These are phyloP conservation scores for Spodoptera frugiperda DNA, from an alignment of 1,140 invertebrate species.

Conservation along the genomic window DNA sequence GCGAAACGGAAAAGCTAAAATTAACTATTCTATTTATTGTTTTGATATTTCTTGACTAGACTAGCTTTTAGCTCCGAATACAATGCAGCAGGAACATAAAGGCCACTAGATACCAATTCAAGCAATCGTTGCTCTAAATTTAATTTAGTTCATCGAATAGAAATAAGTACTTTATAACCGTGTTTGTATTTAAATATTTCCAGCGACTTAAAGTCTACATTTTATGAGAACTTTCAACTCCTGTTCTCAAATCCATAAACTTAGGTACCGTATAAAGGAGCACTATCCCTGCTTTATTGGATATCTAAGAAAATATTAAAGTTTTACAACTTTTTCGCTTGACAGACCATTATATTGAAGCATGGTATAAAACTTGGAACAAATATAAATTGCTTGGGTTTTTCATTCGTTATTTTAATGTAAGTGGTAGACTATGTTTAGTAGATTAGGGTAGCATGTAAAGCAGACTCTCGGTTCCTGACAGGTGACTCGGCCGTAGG, in stretches of 20 bases:
- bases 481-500: constrained; percentile 41
- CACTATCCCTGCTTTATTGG: background rate
- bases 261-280: background rate
- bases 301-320: background rate
- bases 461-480: constrained; percentile 27
- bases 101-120: background rate
- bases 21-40: constrained; percentile 21
- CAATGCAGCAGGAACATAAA: constrained; percentile 1
- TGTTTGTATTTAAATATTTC: constrained; percentile 15
- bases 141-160: background rate
- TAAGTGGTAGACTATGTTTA: constrained; percentile 13
- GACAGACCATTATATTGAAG: background rate
- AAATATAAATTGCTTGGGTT: background rate
- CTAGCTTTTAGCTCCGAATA: background rate
- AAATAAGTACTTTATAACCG: background rate
- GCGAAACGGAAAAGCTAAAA: constrained; percentile 10
- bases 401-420: background rate
- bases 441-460: constrained; percentile 37
- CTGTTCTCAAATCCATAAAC: constrained; percentile 20
- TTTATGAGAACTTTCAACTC: constrained; percentile 33
- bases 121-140: constrained; percentile 1
- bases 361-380: no score
- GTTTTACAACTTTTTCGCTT: background rate
- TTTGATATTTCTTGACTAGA: constrained; percentile 11
- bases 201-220: constrained; percentile 1